These are phyloP conservation scores for Pavo muticus DNA, from an alignment of 2,113 vertebrate species.

Conservation along the genomic window DNA sequence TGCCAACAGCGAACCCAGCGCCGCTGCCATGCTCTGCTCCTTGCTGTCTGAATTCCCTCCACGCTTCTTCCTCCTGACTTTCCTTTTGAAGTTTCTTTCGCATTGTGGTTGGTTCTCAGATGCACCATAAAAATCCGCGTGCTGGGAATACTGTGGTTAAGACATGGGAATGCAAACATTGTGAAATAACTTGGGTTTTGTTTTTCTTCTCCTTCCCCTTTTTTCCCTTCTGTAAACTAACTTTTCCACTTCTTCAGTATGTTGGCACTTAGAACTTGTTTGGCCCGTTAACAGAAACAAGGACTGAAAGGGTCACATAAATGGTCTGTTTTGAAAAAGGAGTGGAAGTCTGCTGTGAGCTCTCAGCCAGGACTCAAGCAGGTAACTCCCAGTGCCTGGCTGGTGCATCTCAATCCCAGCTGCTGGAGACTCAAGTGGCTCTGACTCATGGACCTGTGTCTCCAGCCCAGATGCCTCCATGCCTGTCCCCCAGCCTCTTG, in stretches of 20 bases:
- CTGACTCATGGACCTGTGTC: accelerated
- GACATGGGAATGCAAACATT: constrained; percentile 28
- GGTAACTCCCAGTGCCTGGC: background rate
- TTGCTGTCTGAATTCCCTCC: background rate
- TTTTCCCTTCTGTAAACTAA: constrained; percentile 35
- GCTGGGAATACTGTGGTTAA: constrained; percentile 50
- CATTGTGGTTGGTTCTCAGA: constrained; percentile 26
- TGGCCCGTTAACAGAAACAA: background rate
- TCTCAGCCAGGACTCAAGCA: background rate
- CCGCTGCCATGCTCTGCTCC: background rate
- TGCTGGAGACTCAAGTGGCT: background rate
- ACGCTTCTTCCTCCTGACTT: background rate
- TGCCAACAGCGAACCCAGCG: background rate
- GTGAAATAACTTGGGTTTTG: constrained; percentile 44
- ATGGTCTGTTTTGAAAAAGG: background rate
- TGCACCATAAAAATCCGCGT: background rate
- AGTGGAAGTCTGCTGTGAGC: background rate
- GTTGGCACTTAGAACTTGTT: constrained; percentile 17
- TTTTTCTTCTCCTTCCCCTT: constrained; percentile 38
- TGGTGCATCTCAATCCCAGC: background rate
- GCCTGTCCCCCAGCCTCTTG: background rate
- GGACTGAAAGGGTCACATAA: background rate
- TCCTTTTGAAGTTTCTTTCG: background rate
- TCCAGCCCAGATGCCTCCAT: background rate
- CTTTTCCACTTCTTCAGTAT: constrained; percentile 40